phyloP scores from a whole-genome alignment of 2,888 invertebrate species.

The Himalopsyche tibetana region DNA sequence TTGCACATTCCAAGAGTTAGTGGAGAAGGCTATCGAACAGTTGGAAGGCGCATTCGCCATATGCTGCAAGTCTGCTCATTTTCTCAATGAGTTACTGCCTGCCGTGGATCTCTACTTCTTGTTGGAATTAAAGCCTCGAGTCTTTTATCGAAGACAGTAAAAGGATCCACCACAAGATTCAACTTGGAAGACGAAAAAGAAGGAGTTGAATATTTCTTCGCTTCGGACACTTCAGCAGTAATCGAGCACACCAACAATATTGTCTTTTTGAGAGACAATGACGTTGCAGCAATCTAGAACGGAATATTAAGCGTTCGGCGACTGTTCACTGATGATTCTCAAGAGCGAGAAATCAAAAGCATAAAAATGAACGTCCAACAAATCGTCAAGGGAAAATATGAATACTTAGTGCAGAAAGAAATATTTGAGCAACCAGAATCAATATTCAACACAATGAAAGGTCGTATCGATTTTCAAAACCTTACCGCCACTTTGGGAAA shows the following conservation, averaged over 20 bases:
- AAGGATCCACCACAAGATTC: slow-evolving; percentile 81
- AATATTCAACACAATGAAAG: slow-evolving; percentile 99
- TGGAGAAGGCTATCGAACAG: slow-evolving; percentile 97
- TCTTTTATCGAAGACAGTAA: slow-evolving; percentile 79
- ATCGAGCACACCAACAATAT: slow-evolving; percentile 99
- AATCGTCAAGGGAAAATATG: slow-evolving; percentile 99
- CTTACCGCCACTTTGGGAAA: slow-evolving; percentile 95
- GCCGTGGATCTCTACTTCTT: slow-evolving; percentile 96
- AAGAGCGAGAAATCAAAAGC: slow-evolving; percentile 95
- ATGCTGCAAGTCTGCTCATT: slow-evolving; percentile 96
- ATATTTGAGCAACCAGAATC: slow-evolving; percentile 99
- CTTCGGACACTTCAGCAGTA: slow-evolving; percentile 98
- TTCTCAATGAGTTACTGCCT: slow-evolving; percentile 98
- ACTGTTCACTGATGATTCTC: slow-evolving; percentile 87
- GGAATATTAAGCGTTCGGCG: slow-evolving; percentile 98
- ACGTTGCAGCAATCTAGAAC: slow-evolving; percentile 95
- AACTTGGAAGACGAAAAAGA: slow-evolving; percentile 89
- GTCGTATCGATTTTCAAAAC: slow-evolving; percentile 94
- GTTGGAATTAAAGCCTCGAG: slow-evolving; percentile 98
- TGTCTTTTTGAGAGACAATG: slow-evolving; percentile 98
- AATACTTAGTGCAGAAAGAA: slow-evolving; percentile 99
- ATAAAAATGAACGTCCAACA: slow-evolving; percentile 98
- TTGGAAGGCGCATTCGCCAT: slow-evolving; percentile 99
- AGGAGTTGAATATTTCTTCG: slow-evolving; percentile 99
- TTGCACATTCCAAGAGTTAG: slow-evolving; percentile 95